A percentile compares a stretch with the other conserved stretches of the same genome.
Conservation (phyloP, 2,113 vertebrate genomes). For the Piprites chloris region DNA sequence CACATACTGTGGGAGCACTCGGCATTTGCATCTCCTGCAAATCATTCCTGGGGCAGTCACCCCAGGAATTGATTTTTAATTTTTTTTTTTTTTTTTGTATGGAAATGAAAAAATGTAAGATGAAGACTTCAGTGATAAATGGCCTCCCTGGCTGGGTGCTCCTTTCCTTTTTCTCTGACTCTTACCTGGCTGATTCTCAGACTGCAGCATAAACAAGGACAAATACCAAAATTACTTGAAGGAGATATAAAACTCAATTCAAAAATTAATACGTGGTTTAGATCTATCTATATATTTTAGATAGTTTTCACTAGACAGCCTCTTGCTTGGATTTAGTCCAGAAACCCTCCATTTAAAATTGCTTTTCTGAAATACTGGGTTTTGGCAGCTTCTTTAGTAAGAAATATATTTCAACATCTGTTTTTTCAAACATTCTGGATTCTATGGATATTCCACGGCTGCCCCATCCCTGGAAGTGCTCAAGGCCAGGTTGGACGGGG, state of each 20-base stretch:
- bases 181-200: neutral
- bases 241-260: neutral
- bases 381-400: neutral
- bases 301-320: neutral
- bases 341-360: neutral
- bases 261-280: neutral
- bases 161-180: neutral
- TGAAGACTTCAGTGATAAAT: neutral
- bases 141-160: neutral
- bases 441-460: neutral
- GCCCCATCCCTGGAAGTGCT: neutral
- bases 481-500: neutral
- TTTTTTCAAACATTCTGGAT: neutral
- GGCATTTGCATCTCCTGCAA: neutral
- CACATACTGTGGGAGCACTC: neutral
- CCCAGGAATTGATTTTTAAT: neutral
- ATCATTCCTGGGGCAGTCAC: neutral
- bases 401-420: neutral
- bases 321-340: neutral
- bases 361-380: neutral
- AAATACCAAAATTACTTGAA: neutral
- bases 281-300: neutral
- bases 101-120: neutral
- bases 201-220: neutral
- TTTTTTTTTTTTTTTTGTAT: neutral